These are phyloP conservation scores for Enteromius unitaeniatus DNA, from an alignment of 2,797 vertebrate genomes.

Conservation along the genomic window DNA sequence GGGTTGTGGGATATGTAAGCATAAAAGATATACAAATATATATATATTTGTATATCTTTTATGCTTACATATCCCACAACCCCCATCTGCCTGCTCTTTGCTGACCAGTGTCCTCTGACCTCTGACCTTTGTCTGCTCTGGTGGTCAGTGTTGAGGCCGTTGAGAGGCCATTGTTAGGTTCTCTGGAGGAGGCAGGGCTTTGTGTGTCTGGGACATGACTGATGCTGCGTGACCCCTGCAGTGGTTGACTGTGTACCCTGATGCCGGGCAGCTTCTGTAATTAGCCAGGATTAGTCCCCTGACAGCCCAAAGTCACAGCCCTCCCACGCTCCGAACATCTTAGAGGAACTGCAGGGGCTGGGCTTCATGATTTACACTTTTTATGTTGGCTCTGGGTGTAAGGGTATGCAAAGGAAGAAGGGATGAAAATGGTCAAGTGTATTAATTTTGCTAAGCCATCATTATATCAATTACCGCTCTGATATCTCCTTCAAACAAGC, in stretches of 20 bases:
- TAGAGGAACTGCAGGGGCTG: slow-evolving; percentile 14
- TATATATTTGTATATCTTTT: no score
- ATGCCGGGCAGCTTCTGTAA: slow-evolving; percentile 45
- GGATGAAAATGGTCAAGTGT: background rate
- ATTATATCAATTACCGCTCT: background rate
- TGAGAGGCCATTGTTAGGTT: slow-evolving; percentile 47
- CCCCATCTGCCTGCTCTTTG: slow-evolving; percentile 7
- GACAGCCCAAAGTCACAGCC: slow-evolving; percentile 35
- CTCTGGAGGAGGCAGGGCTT: slow-evolving; percentile 48
- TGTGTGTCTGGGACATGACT: slow-evolving; percentile 55
- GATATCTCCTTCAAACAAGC: background rate
- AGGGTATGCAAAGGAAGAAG: slow-evolving; percentile 18
- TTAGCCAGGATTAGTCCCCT: slow-evolving; percentile 55
- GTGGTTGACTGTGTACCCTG: slow-evolving; percentile 29
- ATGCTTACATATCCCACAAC: slow-evolving; percentile 30
- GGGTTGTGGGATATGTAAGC: slow-evolving; percentile 29
- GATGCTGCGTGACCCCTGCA: slow-evolving; percentile 58
- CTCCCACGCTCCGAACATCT: slow-evolving; percentile 47
- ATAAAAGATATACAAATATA: background rate
- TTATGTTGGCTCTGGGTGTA: slow-evolving; percentile 10
- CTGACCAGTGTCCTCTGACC: slow-evolving; percentile 42
- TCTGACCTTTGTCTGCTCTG: slow-evolving; percentile 42
- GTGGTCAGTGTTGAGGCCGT: slow-evolving; percentile 42
- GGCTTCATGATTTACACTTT: slow-evolving; percentile 39
- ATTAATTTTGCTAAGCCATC: background rate